These are phyloP conservation scores for Leptinotarsa defecta DNA, from an alignment of 1,140 invertebrate species.

Conservation along the genomic window DNA sequence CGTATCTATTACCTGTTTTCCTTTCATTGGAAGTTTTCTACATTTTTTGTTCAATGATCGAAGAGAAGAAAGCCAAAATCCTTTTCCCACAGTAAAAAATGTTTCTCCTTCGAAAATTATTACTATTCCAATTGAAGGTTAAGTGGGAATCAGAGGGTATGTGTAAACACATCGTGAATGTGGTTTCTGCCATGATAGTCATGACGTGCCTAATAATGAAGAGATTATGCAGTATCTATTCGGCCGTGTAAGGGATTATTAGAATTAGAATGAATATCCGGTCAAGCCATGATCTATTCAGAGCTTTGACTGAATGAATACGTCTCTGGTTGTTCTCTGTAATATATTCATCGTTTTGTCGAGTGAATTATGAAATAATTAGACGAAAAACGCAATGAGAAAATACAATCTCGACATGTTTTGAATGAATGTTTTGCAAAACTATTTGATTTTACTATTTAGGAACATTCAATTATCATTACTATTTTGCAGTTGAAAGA, in stretches of 20 bases:
- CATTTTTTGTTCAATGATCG: no score
- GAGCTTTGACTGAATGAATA: background rate
- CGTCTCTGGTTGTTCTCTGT: background rate
- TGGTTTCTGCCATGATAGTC: background rate
- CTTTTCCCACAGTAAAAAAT: no score
- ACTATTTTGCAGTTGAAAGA: no score
- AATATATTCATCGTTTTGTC: background rate
- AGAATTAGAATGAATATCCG: background rate
- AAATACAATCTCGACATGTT: background rate
- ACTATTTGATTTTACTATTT: background rate
- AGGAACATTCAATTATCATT: background rate
- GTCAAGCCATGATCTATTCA: conserved; percentile 1
- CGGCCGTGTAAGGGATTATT: background rate
- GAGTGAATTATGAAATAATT: background rate
- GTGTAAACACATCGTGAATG: background rate
- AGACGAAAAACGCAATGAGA: background rate
- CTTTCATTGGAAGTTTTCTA: no score
- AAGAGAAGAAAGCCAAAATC: no score
- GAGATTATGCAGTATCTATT: conserved; percentile 1
- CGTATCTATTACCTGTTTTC: no score
- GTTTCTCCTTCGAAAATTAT: no score
- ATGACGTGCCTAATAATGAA: background rate
- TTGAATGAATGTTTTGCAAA: background rate
- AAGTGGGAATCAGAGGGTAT: background rate
- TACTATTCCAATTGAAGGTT: no score